phyloP scores from a whole-genome alignment of 1,140 invertebrate species.

The Tetranychus cinnabarinus region DNA sequence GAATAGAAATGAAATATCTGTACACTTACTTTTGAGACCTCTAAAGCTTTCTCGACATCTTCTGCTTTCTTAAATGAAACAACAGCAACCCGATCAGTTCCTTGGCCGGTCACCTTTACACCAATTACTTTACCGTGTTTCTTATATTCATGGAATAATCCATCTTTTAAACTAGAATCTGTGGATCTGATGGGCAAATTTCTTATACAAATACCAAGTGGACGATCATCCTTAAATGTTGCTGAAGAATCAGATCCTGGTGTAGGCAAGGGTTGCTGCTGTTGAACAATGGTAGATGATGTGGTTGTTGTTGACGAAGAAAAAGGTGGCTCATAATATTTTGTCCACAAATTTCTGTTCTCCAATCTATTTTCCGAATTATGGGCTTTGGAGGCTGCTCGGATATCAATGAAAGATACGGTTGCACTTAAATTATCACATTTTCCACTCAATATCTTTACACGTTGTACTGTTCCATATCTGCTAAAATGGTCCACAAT shows the following conservation, averaged over 20 bases:
- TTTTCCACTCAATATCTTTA: conserved; percentile 45
- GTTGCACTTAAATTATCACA: conserved; percentile 33
- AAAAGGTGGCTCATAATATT: conserved; percentile 61
- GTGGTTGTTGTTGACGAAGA: conserved; percentile 18
- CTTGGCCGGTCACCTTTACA: conserved; percentile 64
- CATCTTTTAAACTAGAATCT: conserved; percentile 83
- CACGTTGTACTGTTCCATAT: conserved; percentile 87
- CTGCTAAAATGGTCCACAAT: conserved; percentile 91
- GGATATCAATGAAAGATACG: conserved; percentile 89
- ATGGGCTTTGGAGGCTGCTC: conserved; percentile 76
- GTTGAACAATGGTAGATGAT: conserved; percentile 7
- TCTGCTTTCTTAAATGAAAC: conserved; percentile 88
- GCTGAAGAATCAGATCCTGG: conserved; percentile 2
- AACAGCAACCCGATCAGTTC: conserved; percentile 54
- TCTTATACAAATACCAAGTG: conserved; percentile 68
- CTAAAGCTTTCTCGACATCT: conserved; percentile 80
- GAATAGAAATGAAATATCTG: background rate
- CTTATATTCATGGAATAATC: conserved; percentile 92
- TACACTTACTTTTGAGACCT: conserved; percentile 45
- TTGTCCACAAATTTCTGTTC: conserved; percentile 54
- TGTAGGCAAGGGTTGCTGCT: background rate
- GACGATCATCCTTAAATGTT: conserved; percentile 33
- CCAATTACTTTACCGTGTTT: conserved; percentile 91
- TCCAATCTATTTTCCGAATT: conserved; percentile 65
- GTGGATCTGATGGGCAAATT: conserved; percentile 65